phyloP scores from a whole-genome alignment of 2,797 vertebrate genomes.

The Pseudochromis fuscus region DNA sequence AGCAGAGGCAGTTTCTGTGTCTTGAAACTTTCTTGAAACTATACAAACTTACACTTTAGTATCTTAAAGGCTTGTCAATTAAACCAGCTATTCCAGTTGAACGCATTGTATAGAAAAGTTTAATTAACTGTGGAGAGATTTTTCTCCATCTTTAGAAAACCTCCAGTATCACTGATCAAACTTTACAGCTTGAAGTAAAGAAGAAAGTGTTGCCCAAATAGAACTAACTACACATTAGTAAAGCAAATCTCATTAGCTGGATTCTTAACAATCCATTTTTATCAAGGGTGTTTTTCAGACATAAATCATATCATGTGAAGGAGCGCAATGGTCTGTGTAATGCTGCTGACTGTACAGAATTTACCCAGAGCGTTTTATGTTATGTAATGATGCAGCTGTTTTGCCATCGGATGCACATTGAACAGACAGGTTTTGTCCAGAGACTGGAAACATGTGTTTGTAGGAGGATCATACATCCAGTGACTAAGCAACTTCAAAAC shows the following conservation, averaged over 20 bases:
- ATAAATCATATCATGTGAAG: slow-evolving; percentile 11
- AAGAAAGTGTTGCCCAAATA: too few relatives aligned
- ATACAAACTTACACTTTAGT: too few relatives aligned
- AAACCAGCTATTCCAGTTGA: too few relatives aligned
- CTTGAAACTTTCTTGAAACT: too few relatives aligned
- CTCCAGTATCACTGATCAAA: not conserved
- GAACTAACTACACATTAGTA: not conserved
- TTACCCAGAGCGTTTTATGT: slow-evolving; percentile 10
- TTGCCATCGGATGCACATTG: slow-evolving; percentile 7
- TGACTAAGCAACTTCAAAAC: not conserved
- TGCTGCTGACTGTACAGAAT: not conserved
- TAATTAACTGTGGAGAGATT: not conserved
- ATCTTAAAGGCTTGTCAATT: too few relatives aligned
- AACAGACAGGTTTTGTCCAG: not conserved
- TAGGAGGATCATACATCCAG: not conserved
- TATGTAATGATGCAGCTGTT: not conserved
- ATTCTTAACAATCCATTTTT: not conserved
- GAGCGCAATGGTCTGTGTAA: not conserved
- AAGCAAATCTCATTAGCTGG: slow-evolving; percentile 6
- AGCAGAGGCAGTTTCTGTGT: too few relatives aligned
- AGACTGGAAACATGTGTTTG: not conserved
- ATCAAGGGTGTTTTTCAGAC: not conserved
- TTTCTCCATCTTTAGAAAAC: not conserved
- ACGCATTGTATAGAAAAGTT: not conserved
- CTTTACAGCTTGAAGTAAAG: too few relatives aligned